Conservation (phyloP, 2,888 invertebrate species). For the Toxonevra muliebris region DNA sequence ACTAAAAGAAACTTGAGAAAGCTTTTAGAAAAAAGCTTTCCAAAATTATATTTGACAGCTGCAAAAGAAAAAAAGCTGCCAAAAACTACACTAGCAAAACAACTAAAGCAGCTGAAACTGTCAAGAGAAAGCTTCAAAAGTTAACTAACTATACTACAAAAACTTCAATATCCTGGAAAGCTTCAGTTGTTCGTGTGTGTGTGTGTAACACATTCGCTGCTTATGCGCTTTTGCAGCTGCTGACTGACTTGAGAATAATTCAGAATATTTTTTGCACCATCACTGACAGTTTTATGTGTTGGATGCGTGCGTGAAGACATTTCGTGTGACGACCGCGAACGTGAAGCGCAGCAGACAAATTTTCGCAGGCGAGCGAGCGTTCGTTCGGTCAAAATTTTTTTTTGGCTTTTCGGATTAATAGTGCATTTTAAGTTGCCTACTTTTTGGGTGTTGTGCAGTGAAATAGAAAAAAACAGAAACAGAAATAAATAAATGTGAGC, state of each 20-base stretch:
- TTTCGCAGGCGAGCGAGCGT: too few relatives aligned
- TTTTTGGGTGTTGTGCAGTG: slow-evolving; percentile 19
- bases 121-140: slow-evolving; percentile 6
- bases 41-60: slow-evolving; percentile 4
- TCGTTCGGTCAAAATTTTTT: slow-evolving; percentile 10
- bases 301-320: slow-evolving; percentile 22
- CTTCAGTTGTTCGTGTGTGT: too few relatives aligned
- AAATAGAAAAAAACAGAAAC: slow-evolving; percentile 13
- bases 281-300: slow-evolving; percentile 26
- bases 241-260: slow-evolving; percentile 13
- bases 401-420: neutral
- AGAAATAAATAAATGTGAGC: neutral
- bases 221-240: neutral
- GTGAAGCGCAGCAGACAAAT: neutral
- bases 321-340: neutral
- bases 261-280: slow-evolving; percentile 3
- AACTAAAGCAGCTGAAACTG: neutral
- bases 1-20: too few relatives aligned
- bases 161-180: too few relatives aligned
- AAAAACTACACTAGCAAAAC: neutral
- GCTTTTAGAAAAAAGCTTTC: neutral
- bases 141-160: neutral
- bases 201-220: too few relatives aligned
- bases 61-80: too few relatives aligned
- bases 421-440: slow-evolving; percentile 19